phyloP scores from a whole-genome alignment of 2,888 invertebrate species.

The Glaucopsyche alexis region DNA sequence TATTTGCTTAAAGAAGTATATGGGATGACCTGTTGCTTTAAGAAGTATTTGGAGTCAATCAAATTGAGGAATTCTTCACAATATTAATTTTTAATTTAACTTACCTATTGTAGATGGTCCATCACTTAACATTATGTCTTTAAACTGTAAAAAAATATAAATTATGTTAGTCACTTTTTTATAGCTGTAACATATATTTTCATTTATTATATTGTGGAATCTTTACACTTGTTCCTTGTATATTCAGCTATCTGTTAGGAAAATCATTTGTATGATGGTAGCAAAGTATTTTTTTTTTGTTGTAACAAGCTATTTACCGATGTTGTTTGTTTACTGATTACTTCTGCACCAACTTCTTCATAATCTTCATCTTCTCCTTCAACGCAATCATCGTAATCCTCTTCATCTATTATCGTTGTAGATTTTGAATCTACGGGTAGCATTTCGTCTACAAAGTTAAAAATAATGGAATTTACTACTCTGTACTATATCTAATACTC shows the following conservation, averaged over 20 bases:
- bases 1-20: not conserved
- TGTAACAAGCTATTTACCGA: slow-evolving; percentile 12
- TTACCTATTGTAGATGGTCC: slow-evolving; percentile 38
- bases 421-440: slow-evolving; percentile 79
- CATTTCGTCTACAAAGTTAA: slow-evolving; percentile 76
- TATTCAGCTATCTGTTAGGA: not conserved
- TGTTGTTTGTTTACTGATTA: not conserved
- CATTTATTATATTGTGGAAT: not conserved
- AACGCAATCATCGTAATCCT: slow-evolving; percentile 75
- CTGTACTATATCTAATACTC: too few species aligned
- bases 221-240: not conserved
- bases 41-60: not conserved
- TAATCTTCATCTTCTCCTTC: slow-evolving; percentile 62
- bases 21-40: not conserved
- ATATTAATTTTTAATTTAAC: not conserved
- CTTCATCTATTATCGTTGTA: slow-evolving; percentile 61
- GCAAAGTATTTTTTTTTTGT: not conserved
- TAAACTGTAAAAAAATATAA: slow-evolving; percentile 17
- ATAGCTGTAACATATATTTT: not conserved
- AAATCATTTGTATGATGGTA: not conserved
- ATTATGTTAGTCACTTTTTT: not conserved
- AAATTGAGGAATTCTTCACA: not conserved
- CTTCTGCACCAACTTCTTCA: slow-evolving; percentile 52
- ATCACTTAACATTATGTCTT: slow-evolving; percentile 50
- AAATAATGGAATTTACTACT: not conserved